Percentiles rank a stretch among this genome's conserved stretches.
Conservation (phyloP, 1,140 invertebrate genomes). For the Nylanderia fulva region DNA sequence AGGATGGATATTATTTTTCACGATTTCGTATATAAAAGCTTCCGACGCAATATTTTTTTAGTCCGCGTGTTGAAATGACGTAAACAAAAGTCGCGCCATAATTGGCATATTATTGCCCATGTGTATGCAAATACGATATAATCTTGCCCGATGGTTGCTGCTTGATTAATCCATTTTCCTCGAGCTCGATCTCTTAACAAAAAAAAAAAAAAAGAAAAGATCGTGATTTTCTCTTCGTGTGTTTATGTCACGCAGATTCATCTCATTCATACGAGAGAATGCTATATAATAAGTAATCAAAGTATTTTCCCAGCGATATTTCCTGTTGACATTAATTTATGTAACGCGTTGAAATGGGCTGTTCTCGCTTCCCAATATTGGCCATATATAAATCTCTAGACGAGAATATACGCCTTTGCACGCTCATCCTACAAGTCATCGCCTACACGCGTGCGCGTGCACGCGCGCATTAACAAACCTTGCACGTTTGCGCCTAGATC, state of each 20-base stretch:
- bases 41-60: neutral
- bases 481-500: constrained; percentile 3
- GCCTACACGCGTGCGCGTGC: constrained; percentile 13
- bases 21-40: neutral
- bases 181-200: neutral
- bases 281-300: neutral
- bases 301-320: neutral
- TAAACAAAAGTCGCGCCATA: constrained; percentile 16
- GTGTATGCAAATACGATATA: neutral
- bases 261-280: neutral
- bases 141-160: neutral
- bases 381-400: constrained; percentile 28
- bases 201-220: neutral
- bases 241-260: too few relatives aligned
- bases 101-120: neutral
- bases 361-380: constrained; percentile 11
- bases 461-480: constrained; percentile 15
- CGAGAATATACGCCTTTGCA: constrained; percentile 49
- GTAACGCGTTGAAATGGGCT: neutral
- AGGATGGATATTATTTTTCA: neutral
- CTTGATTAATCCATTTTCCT: constrained; percentile 12
- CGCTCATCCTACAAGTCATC: constrained; percentile 57
- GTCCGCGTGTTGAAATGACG: neutral
- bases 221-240: neutral
- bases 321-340: constrained; percentile 1